Conservation (phyloP, 2,113 vertebrate species). For the Poeciliopsis retropinna region DNA sequence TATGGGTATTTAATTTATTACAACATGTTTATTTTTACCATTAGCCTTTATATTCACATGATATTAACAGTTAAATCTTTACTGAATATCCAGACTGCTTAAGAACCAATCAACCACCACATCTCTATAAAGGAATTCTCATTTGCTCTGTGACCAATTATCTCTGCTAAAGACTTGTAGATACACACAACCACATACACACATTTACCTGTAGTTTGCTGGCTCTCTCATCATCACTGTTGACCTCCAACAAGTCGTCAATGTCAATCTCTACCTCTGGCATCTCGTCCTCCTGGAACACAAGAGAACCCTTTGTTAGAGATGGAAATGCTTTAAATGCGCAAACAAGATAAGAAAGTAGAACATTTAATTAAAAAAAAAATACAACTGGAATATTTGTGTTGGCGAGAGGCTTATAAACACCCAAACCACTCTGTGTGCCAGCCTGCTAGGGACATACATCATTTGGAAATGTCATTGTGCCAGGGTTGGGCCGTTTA, state of each 20-base stretch:
- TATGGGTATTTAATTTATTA: no score
- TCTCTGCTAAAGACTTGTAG: neutral
- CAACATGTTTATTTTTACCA: no score
- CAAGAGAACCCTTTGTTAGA: slow-evolving; percentile 37
- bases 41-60: no score
- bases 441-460: slow-evolving; percentile 27
- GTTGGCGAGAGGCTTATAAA: slow-evolving; percentile 1
- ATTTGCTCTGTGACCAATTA: neutral
- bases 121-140: neutral
- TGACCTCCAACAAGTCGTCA: slow-evolving; percentile 94
- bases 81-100: no score
- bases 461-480: slow-evolving; percentile 60
- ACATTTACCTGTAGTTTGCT: slow-evolving; percentile 89
- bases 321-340: neutral
- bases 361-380: slow-evolving; percentile 3
- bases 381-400: neutral
- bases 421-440: neutral
- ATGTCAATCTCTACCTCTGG: slow-evolving; percentile 98
- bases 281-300: slow-evolving; percentile 96
- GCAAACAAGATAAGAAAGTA: neutral
- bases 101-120: no score
- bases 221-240: slow-evolving; percentile 92
- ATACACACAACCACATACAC: no score
- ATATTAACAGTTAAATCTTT: no score
- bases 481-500: slow-evolving; percentile 47